Evolutionary conservation across 2,113 vertebrate genomes (phyloP).

Genomic region (Bos taurus): DNA sequence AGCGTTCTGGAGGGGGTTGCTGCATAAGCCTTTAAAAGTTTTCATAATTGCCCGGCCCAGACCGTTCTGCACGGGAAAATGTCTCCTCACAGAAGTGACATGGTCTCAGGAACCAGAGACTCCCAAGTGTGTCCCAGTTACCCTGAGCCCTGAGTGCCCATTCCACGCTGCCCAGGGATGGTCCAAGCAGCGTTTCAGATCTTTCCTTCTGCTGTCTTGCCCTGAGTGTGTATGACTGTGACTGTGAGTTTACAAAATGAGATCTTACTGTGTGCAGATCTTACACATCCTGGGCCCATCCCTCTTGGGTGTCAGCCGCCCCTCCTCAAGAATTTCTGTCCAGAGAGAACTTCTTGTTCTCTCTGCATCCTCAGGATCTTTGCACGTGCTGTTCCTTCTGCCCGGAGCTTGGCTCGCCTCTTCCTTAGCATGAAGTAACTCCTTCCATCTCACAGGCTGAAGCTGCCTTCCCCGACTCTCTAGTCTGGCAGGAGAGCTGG

Average conservation of each 20-base stretch:
- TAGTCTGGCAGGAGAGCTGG: background rate
- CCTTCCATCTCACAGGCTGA: background rate
- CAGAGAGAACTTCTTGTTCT: background rate
- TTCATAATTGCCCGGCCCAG: constrained; percentile 54
- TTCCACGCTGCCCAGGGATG: constrained; percentile 1
- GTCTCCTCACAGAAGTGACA: background rate
- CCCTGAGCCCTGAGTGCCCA: background rate
- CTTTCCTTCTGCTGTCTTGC: background rate
- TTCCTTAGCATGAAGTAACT: background rate
- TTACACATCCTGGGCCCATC: rapidly evolving
- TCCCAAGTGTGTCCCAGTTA: background rate
- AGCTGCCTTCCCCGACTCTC: background rate
- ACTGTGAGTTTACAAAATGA: background rate
- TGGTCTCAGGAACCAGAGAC: background rate
- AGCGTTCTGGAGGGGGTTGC: constrained; percentile 18
- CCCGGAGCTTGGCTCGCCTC: background rate
- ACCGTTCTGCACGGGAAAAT: background rate
- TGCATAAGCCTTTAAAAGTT: constrained; percentile 58
- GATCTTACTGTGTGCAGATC: rapidly evolving
- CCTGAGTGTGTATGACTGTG: rapidly evolving
- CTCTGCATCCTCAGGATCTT: background rate
- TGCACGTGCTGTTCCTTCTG: rapidly evolving
- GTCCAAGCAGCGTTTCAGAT: background rate
- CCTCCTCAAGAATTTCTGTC: background rate
- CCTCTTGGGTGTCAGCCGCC: rapidly evolving